phyloP scores from a whole-genome alignment of 1,140 invertebrate genomes.

The Ceratosolen solmsi region DNA sequence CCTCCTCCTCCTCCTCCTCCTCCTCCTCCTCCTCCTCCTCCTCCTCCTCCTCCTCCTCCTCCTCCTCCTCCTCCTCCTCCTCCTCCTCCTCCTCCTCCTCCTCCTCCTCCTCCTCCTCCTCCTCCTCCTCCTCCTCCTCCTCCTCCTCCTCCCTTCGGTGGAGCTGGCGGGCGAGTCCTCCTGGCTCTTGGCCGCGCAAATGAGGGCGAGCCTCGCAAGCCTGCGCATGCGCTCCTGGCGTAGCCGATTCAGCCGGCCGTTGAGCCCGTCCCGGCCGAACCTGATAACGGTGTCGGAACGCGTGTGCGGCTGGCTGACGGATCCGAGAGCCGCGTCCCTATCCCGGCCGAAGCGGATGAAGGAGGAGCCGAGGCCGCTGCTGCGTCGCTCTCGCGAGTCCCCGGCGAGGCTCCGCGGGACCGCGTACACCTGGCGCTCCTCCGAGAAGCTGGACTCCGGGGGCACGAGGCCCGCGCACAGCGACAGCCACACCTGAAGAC shows the following conservation, averaged over 20 bases:
- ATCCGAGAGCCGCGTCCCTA: slow-evolving; percentile 25
- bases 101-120: too few species aligned
- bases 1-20: slow-evolving; percentile 37
- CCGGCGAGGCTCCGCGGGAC: neutral
- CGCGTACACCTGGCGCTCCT: neutral
- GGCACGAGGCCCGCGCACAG: neutral
- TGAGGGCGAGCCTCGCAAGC: slow-evolving; percentile 36
- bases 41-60: too few species aligned
- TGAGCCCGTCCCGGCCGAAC: slow-evolving; percentile 60
- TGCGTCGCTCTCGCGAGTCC: slow-evolving; percentile 64
- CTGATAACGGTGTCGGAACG: slow-evolving; percentile 68
- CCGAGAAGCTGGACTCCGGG: neutral
- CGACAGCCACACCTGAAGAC: slow-evolving; percentile 1
- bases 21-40: too few species aligned
- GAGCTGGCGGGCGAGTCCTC: slow-evolving; percentile 30
- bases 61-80: too few species aligned
- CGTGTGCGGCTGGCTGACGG: slow-evolving; percentile 57
- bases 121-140: neutral
- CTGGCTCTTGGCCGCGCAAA: slow-evolving; percentile 44
- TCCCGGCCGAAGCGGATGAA: slow-evolving; percentile 67
- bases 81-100: too few species aligned
- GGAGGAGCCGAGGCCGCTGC: slow-evolving; percentile 61
- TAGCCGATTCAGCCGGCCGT: slow-evolving; percentile 36
- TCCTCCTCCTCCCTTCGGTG: slow-evolving; percentile 41
- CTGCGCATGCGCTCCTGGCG: slow-evolving; percentile 42